Percentiles rank a stretch among this genome's conserved stretches.
These are phyloP conservation scores for Gari tellinella DNA, from an alignment of 2,888 invertebrate genomes.

Conservation along the genomic window DNA sequence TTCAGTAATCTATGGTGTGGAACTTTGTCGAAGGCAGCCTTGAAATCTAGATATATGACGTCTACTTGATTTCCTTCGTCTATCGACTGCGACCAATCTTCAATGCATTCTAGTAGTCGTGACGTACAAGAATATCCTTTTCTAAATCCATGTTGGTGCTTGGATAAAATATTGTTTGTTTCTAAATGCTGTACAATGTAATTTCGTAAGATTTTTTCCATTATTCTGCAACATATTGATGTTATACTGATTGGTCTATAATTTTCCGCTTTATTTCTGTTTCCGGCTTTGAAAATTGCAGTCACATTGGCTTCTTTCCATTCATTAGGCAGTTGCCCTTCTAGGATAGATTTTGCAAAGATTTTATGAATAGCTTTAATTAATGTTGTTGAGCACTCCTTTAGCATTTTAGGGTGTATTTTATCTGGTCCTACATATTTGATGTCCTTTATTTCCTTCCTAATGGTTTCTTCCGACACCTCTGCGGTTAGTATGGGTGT, in stretches of 20 bases:
- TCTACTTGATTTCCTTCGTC: conserved; percentile 13
- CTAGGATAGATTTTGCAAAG: conserved; percentile 7
- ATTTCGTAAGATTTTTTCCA: conserved; percentile 15
- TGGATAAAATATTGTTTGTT: conserved; percentile 8
- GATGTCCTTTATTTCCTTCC: not conserved
- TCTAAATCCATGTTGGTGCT: conserved; percentile 16
- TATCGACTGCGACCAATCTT: not conserved
- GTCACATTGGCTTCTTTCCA: conserved; percentile 25
- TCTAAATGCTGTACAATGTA: not conserved
- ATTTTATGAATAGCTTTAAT: not conserved
- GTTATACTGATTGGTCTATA: conserved; percentile 23
- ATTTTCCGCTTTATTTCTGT: conserved; percentile 9
- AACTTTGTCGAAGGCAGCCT: conserved; percentile 30
- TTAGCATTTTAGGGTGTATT: conserved; percentile 15
- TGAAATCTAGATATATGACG: conserved; percentile 29
- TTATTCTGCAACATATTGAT: conserved; percentile 12
- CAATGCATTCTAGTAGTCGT: conserved; percentile 14
- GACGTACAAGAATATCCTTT: conserved; percentile 13
- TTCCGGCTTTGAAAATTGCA: conserved; percentile 14
- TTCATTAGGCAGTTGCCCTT: conserved; percentile 10
- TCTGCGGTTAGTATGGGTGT: not conserved
- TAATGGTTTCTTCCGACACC: not conserved
- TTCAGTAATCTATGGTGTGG: conserved; percentile 26
- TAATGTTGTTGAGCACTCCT: not conserved
- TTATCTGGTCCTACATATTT: conserved; percentile 7